Percentiles rank a stretch among this genome's conserved stretches.
phyloP scores from a whole-genome alignment of 2,888 invertebrate genomes.

The Pycnomerus fuliginosus region DNA sequence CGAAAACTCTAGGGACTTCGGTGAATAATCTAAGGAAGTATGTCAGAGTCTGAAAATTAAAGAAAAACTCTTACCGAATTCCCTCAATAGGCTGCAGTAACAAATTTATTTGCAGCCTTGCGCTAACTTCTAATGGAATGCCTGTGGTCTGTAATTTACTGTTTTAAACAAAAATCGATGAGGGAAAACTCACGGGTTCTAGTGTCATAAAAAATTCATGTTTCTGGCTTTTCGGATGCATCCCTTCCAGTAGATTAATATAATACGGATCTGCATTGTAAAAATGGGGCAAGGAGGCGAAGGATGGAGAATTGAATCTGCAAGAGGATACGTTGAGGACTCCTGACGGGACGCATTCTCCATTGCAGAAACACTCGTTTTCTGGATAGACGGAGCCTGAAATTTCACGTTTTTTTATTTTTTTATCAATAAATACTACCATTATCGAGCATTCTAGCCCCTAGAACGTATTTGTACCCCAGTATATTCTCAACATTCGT shows the following conservation, averaged over 20 bases:
- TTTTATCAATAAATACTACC: constrained; percentile 47
- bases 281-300: constrained; percentile 84
- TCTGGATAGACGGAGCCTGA: constrained; percentile 60
- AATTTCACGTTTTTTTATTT: no score
- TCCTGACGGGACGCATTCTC: constrained; percentile 71
- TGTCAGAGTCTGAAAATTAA: constrained; percentile 13
- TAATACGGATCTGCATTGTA: constrained; percentile 72
- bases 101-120: constrained; percentile 78
- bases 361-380: constrained; percentile 73
- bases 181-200: constrained; percentile 62
- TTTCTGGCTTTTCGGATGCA: constrained; percentile 65
- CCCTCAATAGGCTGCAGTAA: constrained; percentile 69
- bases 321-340: constrained; percentile 75
- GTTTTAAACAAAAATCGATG: constrained; percentile 1
- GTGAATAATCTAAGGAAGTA: constrained; percentile 62
- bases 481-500: constrained; percentile 59
- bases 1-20: constrained; percentile 65
- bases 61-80: constrained; percentile 47
- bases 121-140: constrained; percentile 73
- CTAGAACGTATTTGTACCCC: constrained; percentile 69
- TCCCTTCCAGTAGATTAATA: constrained; percentile 63
- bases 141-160: constrained; percentile 61
- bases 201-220: constrained; percentile 76
- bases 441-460: constrained; percentile 66
- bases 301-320: constrained; percentile 77